These are phyloP conservation scores for Emydoidea blandingii DNA, from an alignment of 2,797 vertebrate genomes.

Conservation along the genomic window DNA sequence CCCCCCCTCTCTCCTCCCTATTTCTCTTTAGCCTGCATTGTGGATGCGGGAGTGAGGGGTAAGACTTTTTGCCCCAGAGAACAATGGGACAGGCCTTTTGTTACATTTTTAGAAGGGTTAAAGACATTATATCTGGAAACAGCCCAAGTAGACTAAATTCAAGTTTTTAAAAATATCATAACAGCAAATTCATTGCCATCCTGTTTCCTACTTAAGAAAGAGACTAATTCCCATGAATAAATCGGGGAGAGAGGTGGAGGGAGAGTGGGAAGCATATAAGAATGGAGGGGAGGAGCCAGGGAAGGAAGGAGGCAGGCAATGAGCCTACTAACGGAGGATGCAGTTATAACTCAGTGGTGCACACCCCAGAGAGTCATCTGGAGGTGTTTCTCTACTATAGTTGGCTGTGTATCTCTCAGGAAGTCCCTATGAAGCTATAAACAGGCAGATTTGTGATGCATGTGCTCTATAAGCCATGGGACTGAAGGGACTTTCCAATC, in stretches of 20 bases:
- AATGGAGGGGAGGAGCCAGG: background rate
- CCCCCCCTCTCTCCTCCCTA: slow-evolving; percentile 30
- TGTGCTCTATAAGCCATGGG: background rate
- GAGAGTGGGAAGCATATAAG: background rate
- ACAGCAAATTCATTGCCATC: background rate
- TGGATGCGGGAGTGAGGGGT: slow-evolving; percentile 16
- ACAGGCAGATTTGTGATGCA: background rate
- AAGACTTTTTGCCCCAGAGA: slow-evolving; percentile 17
- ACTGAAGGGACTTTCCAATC: background rate
- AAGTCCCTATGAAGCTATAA: slow-evolving; percentile 14
- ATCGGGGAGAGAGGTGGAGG: slow-evolving; percentile 17
- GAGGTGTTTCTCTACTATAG: background rate
- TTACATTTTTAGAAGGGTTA: slow-evolving; percentile 45
- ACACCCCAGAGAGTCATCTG: background rate
- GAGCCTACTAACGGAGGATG: slow-evolving; percentile 19
- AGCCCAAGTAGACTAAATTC: slow-evolving; percentile 7
- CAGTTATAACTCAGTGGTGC: slow-evolving; percentile 6
- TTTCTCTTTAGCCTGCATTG: slow-evolving; percentile 8
- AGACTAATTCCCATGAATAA: background rate
- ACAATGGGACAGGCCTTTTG: slow-evolving; percentile 44
- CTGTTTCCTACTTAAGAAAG: slow-evolving; percentile 9
- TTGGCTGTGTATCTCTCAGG: background rate
- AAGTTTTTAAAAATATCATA: background rate
- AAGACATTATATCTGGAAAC: slow-evolving; percentile 14
- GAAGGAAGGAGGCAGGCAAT: background rate